phyloP scores from a whole-genome alignment of 1,140 invertebrate species.

The Drosophila albomicans region DNA sequence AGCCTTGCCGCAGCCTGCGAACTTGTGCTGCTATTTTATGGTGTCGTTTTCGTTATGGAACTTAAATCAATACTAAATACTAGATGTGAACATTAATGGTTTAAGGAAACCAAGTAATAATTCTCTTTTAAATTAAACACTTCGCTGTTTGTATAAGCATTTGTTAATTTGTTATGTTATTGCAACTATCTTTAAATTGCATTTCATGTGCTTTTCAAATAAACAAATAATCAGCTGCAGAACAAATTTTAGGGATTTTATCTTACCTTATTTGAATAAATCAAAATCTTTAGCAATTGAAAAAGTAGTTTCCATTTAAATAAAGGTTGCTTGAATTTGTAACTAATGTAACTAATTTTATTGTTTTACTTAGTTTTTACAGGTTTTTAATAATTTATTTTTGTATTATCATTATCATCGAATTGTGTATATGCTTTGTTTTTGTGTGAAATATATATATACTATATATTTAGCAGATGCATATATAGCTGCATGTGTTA shows the following conservation, averaged over 20 bases:
- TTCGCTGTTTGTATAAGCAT: too few species aligned
- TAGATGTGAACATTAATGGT: not conserved
- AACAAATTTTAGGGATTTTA: not conserved
- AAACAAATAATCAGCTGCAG: not conserved
- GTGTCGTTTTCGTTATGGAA: not conserved
- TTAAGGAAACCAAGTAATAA: not conserved
- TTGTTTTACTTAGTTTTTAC: conserved; percentile 81
- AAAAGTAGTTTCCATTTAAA: conserved; percentile 30
- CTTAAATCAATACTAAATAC: not conserved
- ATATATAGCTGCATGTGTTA: conserved; percentile 73
- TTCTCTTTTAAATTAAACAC: not conserved
- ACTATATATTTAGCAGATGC: conserved; percentile 65
- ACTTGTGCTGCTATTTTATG: not conserved
- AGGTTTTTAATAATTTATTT: conserved; percentile 78
- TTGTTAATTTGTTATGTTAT: not conserved
- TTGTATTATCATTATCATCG: conserved; percentile 66
- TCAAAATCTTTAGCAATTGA: too few species aligned
- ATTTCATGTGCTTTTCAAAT: not conserved
- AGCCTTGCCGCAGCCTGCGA: conserved; percentile 19
- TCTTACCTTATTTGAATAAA: too few species aligned
- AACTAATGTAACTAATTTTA: conserved; percentile 84
- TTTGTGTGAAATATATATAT: conserved; percentile 51
- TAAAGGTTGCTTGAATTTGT: conserved; percentile 67
- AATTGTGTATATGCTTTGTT: conserved; percentile 68
- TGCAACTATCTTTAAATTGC: not conserved